These are phyloP conservation scores for Alloscopus bannaensis DNA, from an alignment of 2,888 invertebrate genomes.

Conservation along the genomic window DNA sequence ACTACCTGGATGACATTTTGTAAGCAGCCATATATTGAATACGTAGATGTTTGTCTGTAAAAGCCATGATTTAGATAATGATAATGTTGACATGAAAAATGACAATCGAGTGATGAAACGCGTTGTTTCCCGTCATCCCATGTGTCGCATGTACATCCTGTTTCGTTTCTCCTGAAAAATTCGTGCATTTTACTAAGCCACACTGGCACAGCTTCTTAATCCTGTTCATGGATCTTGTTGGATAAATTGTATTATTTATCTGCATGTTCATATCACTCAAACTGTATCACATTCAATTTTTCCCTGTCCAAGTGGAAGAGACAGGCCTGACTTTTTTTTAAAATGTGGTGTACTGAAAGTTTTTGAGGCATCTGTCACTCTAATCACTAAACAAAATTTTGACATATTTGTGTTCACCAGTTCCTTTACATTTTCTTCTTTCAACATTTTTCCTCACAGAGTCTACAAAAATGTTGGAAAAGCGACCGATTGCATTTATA, in stretches of 20 bases:
- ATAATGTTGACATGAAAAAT: slow-evolving; percentile 39
- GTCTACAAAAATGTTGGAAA: slow-evolving; percentile 15
- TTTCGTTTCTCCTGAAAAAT: background rate
- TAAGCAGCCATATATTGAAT: too few relatives aligned
- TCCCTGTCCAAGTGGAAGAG: too few relatives aligned
- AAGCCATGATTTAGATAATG: slow-evolving; percentile 32
- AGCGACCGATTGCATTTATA: slow-evolving; percentile 41
- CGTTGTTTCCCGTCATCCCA: slow-evolving; percentile 20
- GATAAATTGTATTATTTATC: too few relatives aligned
- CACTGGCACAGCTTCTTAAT: background rate
- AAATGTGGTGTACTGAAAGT: background rate
- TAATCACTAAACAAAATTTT: slow-evolving; percentile 30
- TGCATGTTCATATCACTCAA: too few relatives aligned
- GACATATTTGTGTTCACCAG: slow-evolving; percentile 53
- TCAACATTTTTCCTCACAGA: too few relatives aligned
- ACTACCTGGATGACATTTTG: too few relatives aligned
- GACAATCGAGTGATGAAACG: slow-evolving; percentile 31
- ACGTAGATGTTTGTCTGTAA: too few relatives aligned
- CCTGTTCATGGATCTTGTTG: too few relatives aligned
- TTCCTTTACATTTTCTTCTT: background rate
- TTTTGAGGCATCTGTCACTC: slow-evolving; percentile 46
- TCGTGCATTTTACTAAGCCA: background rate
- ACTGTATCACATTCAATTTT: too few relatives aligned
- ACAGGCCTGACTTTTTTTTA: too few relatives aligned
- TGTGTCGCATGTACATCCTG: slow-evolving; percentile 26